phyloP scores from a whole-genome alignment of 2,113 vertebrate species.

The Cepphus grylle region DNA sequence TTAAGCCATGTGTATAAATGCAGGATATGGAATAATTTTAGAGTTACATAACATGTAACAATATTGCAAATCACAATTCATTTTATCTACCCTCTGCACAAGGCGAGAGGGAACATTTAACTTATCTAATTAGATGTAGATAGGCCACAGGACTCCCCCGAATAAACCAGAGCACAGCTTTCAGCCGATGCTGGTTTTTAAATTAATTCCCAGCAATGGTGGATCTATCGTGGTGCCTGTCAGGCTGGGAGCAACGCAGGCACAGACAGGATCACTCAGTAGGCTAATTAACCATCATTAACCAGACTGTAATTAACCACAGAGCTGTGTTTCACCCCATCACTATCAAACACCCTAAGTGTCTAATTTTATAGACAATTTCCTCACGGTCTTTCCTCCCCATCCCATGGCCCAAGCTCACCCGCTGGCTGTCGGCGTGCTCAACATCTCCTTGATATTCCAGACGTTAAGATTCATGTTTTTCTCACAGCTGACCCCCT shows the following conservation, averaged over 20 bases:
- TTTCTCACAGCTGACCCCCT: not conserved
- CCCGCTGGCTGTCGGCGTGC: constrained; percentile 74
- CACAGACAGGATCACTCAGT: not conserved
- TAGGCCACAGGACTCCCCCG: not conserved
- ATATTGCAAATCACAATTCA: not conserved
- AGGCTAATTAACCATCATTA: not conserved
- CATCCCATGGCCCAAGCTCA: not conserved
- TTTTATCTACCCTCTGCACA: not conserved
- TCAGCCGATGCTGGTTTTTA: not conserved
- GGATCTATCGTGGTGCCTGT: not conserved
- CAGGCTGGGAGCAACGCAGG: not conserved
- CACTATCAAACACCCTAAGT: not conserved
- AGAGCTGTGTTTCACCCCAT: not conserved
- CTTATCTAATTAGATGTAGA: not conserved
- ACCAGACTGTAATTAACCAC: not conserved
- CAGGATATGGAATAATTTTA: not conserved
- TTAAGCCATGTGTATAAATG: not conserved
- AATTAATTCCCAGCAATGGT: not conserved
- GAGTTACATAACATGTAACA: not conserved
- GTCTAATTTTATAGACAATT: not conserved
- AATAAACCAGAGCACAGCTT: not conserved
- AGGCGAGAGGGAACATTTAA: not conserved
- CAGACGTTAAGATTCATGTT: constrained; percentile 84
- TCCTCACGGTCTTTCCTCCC: not conserved
- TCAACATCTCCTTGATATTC: constrained; percentile 90